Base-by-base conservation (phyloP, 2,797 vertebrate species). In the Geotrypetes seraphini region DNA sequence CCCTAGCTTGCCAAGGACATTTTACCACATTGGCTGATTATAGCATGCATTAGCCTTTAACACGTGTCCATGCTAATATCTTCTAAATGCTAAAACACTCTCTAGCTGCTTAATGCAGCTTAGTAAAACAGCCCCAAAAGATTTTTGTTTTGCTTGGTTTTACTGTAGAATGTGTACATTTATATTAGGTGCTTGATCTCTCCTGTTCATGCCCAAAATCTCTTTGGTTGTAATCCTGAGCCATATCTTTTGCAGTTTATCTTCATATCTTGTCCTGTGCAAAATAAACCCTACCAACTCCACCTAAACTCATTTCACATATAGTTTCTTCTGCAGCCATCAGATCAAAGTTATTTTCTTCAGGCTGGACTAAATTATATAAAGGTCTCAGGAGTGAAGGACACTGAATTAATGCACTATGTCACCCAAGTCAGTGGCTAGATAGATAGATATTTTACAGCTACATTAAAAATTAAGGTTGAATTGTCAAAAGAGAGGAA, bases 341-440 rank as follows among this genome's bases (percentile, higher is more conserved):
- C 63, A 74, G 71, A 80, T 79, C 70, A 80, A 78, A 80, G 77
- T 78, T 79, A 75, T 79, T 79, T 81, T 80, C 77, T 83, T 71
- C 64, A 60, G 65, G 51, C 66, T 70, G 69, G 67, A 80, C 78
- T 81, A 75, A 81, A 84, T 85, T 81, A 79, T 83, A 79, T 66
- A 12, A 60, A 64, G 78, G 71, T 82, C 78, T 66, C 70, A 38
- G 58, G 76, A 83, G 79, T 81, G 79, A 82, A 85, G 77, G 78
- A 79, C 79, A 69, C 62, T 73, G 81, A 82, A 84, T 83, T 78
- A 81, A 85, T 79, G 65, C 53, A 73, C 73, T 78, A 19, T 79
- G 78, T 79, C 73, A 78, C 65, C 60, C 24, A 66, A 71, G 54
- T 68, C 70, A 52, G 67, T 77, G 66, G 66, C 26, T 4, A 61